phyloP scores from a whole-genome alignment of 2,113 vertebrate species.

The Polypterus bichir region DNA sequence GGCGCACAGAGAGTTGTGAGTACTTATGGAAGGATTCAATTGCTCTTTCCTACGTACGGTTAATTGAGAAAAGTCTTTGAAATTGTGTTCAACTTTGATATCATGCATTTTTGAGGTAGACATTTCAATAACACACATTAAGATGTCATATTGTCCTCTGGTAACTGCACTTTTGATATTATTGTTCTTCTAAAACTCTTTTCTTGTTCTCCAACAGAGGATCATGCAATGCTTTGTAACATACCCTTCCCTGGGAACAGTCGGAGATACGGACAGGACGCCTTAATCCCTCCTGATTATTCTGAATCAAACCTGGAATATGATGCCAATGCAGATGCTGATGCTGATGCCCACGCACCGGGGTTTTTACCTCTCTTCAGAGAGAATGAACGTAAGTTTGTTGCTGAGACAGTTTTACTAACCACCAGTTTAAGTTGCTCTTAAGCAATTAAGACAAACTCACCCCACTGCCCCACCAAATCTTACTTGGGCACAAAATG shows the following conservation, averaged over 20 bases:
- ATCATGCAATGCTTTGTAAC: constrained; percentile 84
- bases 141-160: not conserved
- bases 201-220: constrained; percentile 41
- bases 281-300: constrained; percentile 63
- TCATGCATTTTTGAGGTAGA: too few species aligned
- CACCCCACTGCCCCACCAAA: too few species aligned
- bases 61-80: too few species aligned
- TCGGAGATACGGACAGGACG: constrained; percentile 70
- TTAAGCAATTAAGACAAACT: too few species aligned
- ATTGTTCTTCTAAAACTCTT: not conserved
- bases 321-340: constrained; percentile 4
- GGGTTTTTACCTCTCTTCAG: constrained; percentile 55
- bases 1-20: too few species aligned
- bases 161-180: not conserved
- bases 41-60: too few species aligned
- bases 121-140: not conserved
- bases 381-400: constrained; percentile 65
- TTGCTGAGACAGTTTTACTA: too few species aligned
- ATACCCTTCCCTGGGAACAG: constrained; percentile 50
- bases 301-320: constrained; percentile 20
- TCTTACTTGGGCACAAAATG: too few species aligned
- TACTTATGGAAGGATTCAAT: too few species aligned
- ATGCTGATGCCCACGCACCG: constrained; percentile 18
- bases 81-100: too few species aligned
- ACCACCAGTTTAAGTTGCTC: too few species aligned